A percentile compares a stretch with the other conserved stretches of the same genome.
Conservation (phyloP, 2,113 vertebrate genomes). For the Synodontis membranacea region DNA sequence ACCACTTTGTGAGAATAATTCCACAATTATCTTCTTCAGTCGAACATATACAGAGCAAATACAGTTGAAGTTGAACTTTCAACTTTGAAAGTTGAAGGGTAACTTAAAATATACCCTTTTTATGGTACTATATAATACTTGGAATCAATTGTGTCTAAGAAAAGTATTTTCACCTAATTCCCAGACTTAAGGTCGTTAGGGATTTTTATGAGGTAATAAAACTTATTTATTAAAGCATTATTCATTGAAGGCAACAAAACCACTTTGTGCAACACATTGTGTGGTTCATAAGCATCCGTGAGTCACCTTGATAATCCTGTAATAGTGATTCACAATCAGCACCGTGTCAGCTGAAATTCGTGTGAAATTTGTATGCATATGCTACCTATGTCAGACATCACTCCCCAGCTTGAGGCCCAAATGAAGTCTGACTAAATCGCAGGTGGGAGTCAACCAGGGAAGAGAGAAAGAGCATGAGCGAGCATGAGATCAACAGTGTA, state of each 20-base stretch:
- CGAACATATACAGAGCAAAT: not conserved
- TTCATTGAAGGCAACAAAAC: not conserved
- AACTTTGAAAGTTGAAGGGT: too few relatives aligned
- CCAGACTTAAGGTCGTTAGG: not conserved
- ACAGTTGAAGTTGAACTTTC: not conserved
- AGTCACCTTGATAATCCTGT: not conserved
- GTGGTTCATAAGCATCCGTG: not conserved
- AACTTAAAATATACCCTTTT: not conserved
- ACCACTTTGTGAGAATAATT: constrained; percentile 81
- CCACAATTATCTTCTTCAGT: not conserved
- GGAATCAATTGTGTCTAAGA: not conserved
- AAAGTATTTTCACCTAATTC: not conserved
- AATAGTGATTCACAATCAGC: not conserved
- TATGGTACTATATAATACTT: not conserved
- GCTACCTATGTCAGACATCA: not conserved
- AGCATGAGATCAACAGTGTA: not conserved
- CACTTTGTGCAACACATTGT: too few relatives aligned
- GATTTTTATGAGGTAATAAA: not conserved
- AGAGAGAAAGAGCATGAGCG: too few relatives aligned
- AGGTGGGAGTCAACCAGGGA: not conserved
- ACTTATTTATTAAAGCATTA: not conserved
- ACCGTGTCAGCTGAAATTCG: not conserved
- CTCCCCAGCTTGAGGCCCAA: not conserved
- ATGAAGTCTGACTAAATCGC: not conserved
- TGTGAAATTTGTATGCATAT: not conserved